Evolutionary conservation across 2,113 vertebrate species (phyloP).

Genomic region (Anhinga rufa): DNA sequence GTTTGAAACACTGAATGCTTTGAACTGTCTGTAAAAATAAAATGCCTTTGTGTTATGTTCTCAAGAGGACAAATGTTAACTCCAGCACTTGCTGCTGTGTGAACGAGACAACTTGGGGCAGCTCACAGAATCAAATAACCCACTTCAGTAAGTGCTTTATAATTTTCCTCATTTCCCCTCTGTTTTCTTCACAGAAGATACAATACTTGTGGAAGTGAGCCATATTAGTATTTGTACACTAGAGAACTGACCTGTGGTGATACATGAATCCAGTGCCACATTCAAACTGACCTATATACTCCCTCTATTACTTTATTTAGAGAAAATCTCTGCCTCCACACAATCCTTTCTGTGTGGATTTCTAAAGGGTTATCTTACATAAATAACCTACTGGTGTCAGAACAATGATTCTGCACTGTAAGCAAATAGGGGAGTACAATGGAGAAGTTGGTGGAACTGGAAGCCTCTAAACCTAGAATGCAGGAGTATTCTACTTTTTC

Average conservation of each 20-base stretch:
- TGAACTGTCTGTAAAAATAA: not conserved
- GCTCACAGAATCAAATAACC: not conserved
- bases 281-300: not conserved
- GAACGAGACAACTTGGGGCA: not conserved
- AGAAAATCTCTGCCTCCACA: not conserved
- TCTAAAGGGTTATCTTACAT: not conserved
- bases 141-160: not conserved
- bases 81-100: not conserved
- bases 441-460: not conserved
- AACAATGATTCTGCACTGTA: not conserved
- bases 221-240: not conserved
- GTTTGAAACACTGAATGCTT: not conserved
- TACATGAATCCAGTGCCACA: not conserved
- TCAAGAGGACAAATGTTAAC: not conserved
- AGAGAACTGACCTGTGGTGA: not conserved
- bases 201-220: not conserved
- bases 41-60: not conserved
- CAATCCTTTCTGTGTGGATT: not conserved
- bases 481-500: not conserved
- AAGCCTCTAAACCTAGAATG: not conserved
- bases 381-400: not conserved
- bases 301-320: not conserved
- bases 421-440: not conserved
- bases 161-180: not conserved
- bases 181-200: not conserved